Base-by-base conservation (phyloP, 2,888 invertebrate species). In the Pammene aurita region DNA sequence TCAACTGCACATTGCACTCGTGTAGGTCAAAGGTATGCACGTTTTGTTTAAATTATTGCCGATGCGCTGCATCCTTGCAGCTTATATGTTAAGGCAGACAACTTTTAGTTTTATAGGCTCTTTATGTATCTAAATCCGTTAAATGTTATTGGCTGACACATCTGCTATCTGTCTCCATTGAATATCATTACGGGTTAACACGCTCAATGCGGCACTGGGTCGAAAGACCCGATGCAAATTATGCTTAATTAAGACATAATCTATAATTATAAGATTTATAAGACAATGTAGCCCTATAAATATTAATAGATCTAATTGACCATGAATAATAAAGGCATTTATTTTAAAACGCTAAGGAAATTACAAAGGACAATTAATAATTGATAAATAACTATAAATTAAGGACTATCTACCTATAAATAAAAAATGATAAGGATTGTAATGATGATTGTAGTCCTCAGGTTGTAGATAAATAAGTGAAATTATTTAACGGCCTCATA, bases 21-120 rank as follows among this genome's bases (percentile, higher is more conserved):
- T 78, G 81, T 79, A 83, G 87, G 86, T 87, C 86, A 87, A 84
- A 88, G 86, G 88, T 87, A 83, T 80, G 79, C 84, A 86, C 84
- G 86, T 83, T 85, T 83, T 82, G 82, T 85, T 84, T 84, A 74
- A 71, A 71, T 74, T 74, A 75, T 75, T 74, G 75, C 75, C 35
- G 58, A 71, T 76, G 80, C 80, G 73, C 76, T 75, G 78, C 82
- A 86, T 88, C 87, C 82, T 82, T 79, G 82, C 75, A 72, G 74
- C 61, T 67, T 73, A 63, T 82, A 79, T 87, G 87, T 84, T 86
- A 87, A 87, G 87, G 87, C 66, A 80, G 85, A 81, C 86, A 85
- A 85, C 86, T 86, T 85, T 85, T 84, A 82, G 82, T 77, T 80
- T 61, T 64, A 73, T 72, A 68, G 70, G 73, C 70, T 67, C 48